Evolutionary conservation across 2,797 vertebrate genomes (phyloP), one percentile per base, ranked within the genome.

Genomic region (Danio albolineatus): DNA sequence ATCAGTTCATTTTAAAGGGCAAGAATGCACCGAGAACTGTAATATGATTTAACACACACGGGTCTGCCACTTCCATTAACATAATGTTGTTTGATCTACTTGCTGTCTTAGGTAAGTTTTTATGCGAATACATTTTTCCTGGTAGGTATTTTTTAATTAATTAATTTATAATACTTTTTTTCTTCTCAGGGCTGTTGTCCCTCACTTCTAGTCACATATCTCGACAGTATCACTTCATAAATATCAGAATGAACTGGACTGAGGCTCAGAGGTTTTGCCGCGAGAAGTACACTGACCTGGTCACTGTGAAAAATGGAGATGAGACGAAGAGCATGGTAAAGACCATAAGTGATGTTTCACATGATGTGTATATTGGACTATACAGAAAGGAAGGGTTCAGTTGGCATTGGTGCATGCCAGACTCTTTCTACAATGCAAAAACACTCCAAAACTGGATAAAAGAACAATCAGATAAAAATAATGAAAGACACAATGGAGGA

Each of bases 281-380:
- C 83, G 51, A 79, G 48, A 80, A 13, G 16, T 86, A 85, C 85
- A 86, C 70, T 1, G 90, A 93, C 82, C 86, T 93, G 78, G 90
- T 88, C n/a, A 85, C 89, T 62, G 36, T 93, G 73, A 72, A 82
- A 71, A 89, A 86, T 81, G 49, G 4, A 4, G 65, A 73, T 10
- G 89, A 91, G 10, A 85, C 90, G 82, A 66, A 78, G 16, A 38
- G 36, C 44, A 73, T 92, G 77, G 62, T 80, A 4, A n/a, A 7
- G 41, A 79, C 74, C 39, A 62, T 86, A 67, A 70, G 0, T 28
- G 2, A 5, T 9, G 5, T 51, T 57, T 75, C 7, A 4, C 17
- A 0, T 10, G 85, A 54, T 56, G 80, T 87, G 56, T 93, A 91
- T 88, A 91, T 92, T 79, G 91, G 91, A 73, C 88, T 94, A 53